Evolutionary conservation across 2,797 vertebrate species (phyloP).

Genomic region (Luscinia megarhynchos): DNA sequence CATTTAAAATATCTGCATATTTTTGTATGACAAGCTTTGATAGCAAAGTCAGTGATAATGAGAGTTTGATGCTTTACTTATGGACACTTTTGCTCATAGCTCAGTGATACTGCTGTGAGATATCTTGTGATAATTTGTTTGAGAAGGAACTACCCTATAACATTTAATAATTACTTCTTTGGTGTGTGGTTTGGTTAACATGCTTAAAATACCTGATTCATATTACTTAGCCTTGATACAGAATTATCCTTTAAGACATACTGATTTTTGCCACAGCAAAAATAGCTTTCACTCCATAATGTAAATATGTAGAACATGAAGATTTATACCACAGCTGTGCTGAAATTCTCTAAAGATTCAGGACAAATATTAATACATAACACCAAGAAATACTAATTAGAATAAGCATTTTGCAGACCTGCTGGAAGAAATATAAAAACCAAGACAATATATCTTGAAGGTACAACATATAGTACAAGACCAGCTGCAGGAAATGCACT

Average conservation of each 20-base stretch:
- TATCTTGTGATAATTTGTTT: constrained; percentile 46
- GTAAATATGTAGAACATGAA: not conserved
- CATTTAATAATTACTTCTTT: constrained; percentile 65
- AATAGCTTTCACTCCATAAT: not conserved
- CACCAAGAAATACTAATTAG: not conserved
- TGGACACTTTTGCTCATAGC: constrained; percentile 23
- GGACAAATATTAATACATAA: not conserved
- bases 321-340: not conserved
- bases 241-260: not conserved
- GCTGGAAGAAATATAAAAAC: not conserved
- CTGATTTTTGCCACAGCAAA: constrained; percentile 1
- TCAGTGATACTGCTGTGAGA: constrained; percentile 13
- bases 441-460: not conserved
- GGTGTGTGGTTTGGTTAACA: constrained; percentile 64
- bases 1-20: constrained; percentile 26
- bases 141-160: constrained; percentile 49
- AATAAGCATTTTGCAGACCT: not conserved
- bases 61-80: constrained; percentile 42
- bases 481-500: not conserved
- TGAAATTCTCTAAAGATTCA: not conserved
- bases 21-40: constrained; percentile 38
- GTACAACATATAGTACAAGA: not conserved
- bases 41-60: constrained; percentile 31
- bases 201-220: constrained; percentile 55
- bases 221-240: constrained; percentile 27